These are phyloP conservation scores for Ateles fusciceps DNA, from an alignment of 2,797 vertebrate genomes.

Conservation along the genomic window DNA sequence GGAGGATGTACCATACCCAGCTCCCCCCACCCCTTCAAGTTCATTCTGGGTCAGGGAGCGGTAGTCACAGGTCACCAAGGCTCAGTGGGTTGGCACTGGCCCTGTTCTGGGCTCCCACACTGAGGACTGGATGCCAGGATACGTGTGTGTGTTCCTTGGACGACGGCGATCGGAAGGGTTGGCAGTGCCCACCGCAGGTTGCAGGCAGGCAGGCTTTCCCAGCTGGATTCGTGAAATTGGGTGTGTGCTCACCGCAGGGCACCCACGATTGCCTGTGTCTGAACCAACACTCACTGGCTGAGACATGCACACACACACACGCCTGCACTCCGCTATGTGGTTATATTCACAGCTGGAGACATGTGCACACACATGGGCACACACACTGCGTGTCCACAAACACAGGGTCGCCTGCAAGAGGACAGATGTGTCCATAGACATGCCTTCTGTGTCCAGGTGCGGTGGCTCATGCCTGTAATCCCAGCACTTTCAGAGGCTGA, in stretches of 20 bases:
- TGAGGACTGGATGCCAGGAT: not conserved
- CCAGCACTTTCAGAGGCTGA: too few species aligned
- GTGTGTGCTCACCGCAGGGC: not conserved
- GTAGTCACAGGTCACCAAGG: not conserved
- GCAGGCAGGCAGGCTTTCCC: not conserved
- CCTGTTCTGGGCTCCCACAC: not conserved
- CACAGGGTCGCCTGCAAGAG: not conserved
- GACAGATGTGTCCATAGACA: not conserved
- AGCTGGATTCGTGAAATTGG: not conserved
- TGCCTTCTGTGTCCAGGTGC: too few species aligned
- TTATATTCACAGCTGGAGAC: not conserved
- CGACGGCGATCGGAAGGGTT: not conserved
- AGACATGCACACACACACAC: rapidly evolving
- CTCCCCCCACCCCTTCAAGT: not conserved
- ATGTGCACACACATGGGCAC: not conserved
- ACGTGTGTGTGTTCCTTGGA: not conserved
- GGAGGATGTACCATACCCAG: too few species aligned
- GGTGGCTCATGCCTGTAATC: too few species aligned
- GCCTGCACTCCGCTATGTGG: not conserved
- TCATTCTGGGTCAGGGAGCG: not conserved
- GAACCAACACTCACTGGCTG: too few species aligned
- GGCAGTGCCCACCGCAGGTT: not conserved
- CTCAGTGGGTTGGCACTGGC: not conserved
- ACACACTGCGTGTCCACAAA: rapidly evolving
- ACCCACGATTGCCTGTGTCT: not conserved